Conservation (phyloP, 2,797 vertebrate species). For the Acanthurus lineatus region DNA sequence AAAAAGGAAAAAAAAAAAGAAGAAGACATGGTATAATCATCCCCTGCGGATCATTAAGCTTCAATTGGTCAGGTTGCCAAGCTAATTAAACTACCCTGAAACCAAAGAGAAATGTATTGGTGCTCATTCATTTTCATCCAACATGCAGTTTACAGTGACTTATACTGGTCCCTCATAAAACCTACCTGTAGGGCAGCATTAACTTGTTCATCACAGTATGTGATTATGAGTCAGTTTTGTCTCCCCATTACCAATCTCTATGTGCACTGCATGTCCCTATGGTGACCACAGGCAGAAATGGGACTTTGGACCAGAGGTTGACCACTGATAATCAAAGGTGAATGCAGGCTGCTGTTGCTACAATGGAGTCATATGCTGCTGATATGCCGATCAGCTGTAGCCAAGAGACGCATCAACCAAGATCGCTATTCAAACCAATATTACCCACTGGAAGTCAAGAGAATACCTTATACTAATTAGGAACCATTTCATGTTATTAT, state of each 20-base stretch:
- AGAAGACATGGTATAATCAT: too few species aligned
- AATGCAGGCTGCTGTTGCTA: slow-evolving; percentile 22
- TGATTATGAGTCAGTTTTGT: slow-evolving; percentile 37
- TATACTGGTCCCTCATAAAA: slow-evolving; percentile 16
- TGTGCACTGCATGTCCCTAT: slow-evolving; percentile 61
- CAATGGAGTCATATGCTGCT: slow-evolving; percentile 23
- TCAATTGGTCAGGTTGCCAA: slow-evolving; percentile 7
- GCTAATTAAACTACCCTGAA: slow-evolving; percentile 9
- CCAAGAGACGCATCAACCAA: slow-evolving; percentile 8
- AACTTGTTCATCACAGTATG: slow-evolving; percentile 29
- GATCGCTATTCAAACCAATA: slow-evolving; percentile 17
- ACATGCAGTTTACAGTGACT: neutral
- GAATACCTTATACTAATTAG: neutral
- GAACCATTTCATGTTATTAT: neutral
- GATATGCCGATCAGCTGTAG: slow-evolving; percentile 33
- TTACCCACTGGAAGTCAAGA: neutral
- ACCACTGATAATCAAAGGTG: slow-evolving; percentile 53
- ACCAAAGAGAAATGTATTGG: slow-evolving; percentile 10
- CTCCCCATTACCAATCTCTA: slow-evolving; percentile 43
- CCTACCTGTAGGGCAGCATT: slow-evolving; percentile 19
- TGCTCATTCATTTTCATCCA: slow-evolving; percentile 9
- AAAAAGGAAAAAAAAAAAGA: too few species aligned
- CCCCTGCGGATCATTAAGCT: slow-evolving; percentile 2
- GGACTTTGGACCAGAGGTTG: slow-evolving; percentile 61
- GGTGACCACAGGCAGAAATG: slow-evolving; percentile 45